phyloP scores from a whole-genome alignment of 2,888 invertebrate species.

The Heteropelma amictum region DNA sequence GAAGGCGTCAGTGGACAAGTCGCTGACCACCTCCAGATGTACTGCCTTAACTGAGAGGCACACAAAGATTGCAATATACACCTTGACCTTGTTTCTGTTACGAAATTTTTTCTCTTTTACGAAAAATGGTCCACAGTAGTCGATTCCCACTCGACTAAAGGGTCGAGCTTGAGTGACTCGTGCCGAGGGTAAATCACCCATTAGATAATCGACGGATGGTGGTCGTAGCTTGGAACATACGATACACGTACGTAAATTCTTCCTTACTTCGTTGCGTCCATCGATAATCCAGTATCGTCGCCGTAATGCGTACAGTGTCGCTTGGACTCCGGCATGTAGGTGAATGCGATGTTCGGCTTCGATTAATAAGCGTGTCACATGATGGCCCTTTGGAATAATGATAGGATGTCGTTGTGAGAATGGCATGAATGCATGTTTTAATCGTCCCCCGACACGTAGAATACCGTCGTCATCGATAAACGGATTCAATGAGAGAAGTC shows the following conservation, averaged over 20 bases:
- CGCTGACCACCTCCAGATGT: no score
- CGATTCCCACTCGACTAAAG: constrained; percentile 60
- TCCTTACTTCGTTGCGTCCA: constrained; percentile 56
- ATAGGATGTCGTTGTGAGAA: constrained; percentile 55
- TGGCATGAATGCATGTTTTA: constrained; percentile 46
- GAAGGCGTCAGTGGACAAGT: no score
- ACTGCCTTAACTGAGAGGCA: no score
- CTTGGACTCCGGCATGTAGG: constrained; percentile 58
- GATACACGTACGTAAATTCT: constrained; percentile 54
- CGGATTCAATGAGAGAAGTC: constrained; percentile 51
- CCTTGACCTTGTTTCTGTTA: no score
- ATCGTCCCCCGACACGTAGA: constrained; percentile 57
- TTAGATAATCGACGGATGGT: constrained; percentile 52
- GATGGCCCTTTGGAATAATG: constrained; percentile 56
- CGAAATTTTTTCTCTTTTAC: constrained; percentile 61
- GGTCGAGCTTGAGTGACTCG: constrained; percentile 54
- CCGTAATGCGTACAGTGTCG: constrained; percentile 40
- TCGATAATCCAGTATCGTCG: constrained; percentile 59
- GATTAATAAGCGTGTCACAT: constrained; percentile 58
- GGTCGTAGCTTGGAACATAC: constrained; percentile 56
- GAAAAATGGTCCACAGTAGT: constrained; percentile 62
- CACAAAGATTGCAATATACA: no score
- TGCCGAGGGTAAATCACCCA: constrained; percentile 61
- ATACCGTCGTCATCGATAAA: constrained; percentile 55
- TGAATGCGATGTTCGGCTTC: constrained; percentile 44